Conservation (phyloP, 2,888 invertebrate species). For the Onthophagus sagittarius region DNA sequence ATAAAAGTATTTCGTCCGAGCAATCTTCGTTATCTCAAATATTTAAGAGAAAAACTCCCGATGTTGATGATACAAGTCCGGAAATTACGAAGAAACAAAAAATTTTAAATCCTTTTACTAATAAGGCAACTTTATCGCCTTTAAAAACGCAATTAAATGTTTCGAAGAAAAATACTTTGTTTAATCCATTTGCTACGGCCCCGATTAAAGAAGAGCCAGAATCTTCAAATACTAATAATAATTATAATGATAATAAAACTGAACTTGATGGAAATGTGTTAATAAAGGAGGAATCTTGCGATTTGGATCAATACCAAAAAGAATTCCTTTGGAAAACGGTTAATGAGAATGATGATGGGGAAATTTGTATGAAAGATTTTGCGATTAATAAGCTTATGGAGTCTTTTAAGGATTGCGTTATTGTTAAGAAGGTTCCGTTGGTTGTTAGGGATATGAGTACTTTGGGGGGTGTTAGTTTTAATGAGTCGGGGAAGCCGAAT, state of each 20-base stretch:
- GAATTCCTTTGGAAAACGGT: not conserved
- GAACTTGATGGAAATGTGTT: not conserved
- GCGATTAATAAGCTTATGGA: conserved; percentile 26
- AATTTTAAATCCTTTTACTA: not conserved
- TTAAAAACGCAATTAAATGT: too few relatives aligned
- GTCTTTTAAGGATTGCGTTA: conserved; percentile 34
- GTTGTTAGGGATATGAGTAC: not conserved
- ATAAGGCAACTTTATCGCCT: not conserved
- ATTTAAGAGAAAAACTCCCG: too few relatives aligned
- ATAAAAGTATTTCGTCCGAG: too few relatives aligned
- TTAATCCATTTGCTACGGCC: too few relatives aligned
- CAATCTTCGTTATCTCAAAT: too few relatives aligned
- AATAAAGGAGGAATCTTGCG: not conserved
- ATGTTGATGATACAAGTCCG: not conserved
- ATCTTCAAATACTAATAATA: not conserved
- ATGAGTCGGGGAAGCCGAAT: not conserved
- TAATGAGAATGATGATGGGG: conserved; percentile 24
- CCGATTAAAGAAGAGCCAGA: not conserved
- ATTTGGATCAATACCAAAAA: not conserved
- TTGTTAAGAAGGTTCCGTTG: conserved; percentile 28
- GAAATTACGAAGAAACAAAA: not conserved
- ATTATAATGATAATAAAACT: conserved; percentile 13
- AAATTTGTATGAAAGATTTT: conserved; percentile 22
- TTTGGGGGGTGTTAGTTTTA: not conserved
- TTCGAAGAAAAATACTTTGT: too few relatives aligned